Conservation (phyloP, 1,140 invertebrate genomes). For the Temnothorax longispinosus region DNA sequence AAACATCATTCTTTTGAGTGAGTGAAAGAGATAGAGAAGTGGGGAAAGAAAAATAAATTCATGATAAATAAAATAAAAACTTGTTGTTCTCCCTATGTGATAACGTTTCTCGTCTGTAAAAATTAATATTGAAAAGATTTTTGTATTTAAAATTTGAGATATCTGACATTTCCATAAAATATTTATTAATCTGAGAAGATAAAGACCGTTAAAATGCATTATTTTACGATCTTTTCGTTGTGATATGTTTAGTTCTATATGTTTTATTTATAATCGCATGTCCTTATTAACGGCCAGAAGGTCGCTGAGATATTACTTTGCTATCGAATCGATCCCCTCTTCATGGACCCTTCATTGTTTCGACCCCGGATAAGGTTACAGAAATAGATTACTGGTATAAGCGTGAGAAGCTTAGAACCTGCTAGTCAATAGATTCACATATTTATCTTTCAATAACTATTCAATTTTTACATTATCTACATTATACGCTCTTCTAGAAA, state of each 20-base stretch:
- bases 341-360: conserved; percentile 37
- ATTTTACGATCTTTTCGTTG: background rate
- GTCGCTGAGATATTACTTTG: conserved; percentile 44
- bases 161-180: background rate
- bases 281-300: conserved; percentile 14
- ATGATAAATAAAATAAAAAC: background rate
- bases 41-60: background rate
- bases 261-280: conserved; percentile 31
- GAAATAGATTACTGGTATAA: conserved; percentile 36
- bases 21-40: background rate
- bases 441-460: background rate
- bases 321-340: conserved; percentile 41
- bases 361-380: conserved; percentile 43
- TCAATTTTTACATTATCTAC: conserved; percentile 27
- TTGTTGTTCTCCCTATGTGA: background rate
- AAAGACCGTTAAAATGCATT: background rate
- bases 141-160: background rate
- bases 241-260: background rate
- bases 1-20: background rate
- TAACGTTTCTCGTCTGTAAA: background rate
- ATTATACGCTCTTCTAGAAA: background rate
- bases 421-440: conserved; percentile 4
- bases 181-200: background rate
- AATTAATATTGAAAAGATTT: background rate
- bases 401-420: background rate